These are phyloP conservation scores for Pogonocichla stellata DNA, from an alignment of 2,113 vertebrate genomes.

Conservation along the genomic window DNA sequence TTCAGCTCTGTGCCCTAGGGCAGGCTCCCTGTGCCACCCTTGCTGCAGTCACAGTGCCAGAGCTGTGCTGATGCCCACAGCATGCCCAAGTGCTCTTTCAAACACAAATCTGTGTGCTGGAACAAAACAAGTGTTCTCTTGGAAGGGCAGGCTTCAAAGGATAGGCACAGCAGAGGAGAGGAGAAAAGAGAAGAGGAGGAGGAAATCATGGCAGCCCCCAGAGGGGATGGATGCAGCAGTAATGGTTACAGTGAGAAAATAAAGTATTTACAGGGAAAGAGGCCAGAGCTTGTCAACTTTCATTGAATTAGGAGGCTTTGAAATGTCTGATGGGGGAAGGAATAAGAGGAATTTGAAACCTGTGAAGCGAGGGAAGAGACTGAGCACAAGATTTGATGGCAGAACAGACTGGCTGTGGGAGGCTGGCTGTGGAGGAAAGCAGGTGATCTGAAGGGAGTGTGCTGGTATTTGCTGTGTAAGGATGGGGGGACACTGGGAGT, in stretches of 20 bases:
- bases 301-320: not conserved
- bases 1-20: not conserved
- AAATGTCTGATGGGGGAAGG: not conserved
- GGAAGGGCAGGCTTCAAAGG: not conserved
- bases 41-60: not conserved
- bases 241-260: not conserved
- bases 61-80: slow-evolving; percentile 16
- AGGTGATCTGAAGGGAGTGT: not conserved
- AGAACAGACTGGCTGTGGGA: slow-evolving; percentile 55
- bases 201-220: not conserved
- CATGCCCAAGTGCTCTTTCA: not conserved
- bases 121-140: not conserved
- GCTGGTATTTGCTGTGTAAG: not conserved
- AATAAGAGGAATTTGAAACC: not conserved
- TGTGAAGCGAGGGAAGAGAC: slow-evolving; percentile 10
- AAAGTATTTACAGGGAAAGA: not conserved
- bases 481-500: not conserved
- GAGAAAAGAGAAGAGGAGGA: not conserved
- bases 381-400: not conserved
- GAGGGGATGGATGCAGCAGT: not conserved
- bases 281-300: not conserved
- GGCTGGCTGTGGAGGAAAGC: not conserved
- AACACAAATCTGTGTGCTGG: not conserved
- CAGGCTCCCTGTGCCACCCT: not conserved
- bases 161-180: not conserved